Evolutionary conservation across 1,140 invertebrate genomes (phyloP).

Genomic region (Drosophila arawakana): DNA sequence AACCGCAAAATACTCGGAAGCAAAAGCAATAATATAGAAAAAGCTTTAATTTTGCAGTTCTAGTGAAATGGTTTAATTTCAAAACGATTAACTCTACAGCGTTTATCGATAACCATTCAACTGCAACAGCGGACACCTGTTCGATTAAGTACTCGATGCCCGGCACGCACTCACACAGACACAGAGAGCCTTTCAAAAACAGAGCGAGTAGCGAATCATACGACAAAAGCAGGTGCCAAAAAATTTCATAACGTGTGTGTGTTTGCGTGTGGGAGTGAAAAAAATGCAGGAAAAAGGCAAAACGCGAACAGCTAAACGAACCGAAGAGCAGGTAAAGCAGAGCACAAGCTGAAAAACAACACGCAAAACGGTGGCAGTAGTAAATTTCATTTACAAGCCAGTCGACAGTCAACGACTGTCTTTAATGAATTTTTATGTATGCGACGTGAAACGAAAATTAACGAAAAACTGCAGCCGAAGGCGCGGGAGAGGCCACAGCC

Average conservation of each 20-base stretch:
- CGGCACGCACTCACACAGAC: conserved; percentile 13
- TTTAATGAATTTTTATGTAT: conserved; percentile 82
- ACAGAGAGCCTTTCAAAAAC: too few relatives aligned
- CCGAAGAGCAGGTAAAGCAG: conserved; percentile 3
- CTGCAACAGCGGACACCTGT: conserved; percentile 60
- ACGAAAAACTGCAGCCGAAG: conserved; percentile 63
- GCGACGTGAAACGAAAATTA: conserved; percentile 67
- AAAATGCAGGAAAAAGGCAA: conserved; percentile 33
- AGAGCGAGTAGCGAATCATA: conserved; percentile 27
- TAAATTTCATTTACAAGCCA: conserved; percentile 79
- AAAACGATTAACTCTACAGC: conserved; percentile 24
- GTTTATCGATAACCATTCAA: conserved; percentile 58
- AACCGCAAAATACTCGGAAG: conserved; percentile 66
- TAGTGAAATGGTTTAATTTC: conserved; percentile 35
- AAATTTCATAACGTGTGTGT: conserved; percentile 60
- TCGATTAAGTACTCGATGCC: conserved; percentile 71
- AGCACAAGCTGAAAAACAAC: conserved; percentile 38
- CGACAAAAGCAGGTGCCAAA: conserved; percentile 48
- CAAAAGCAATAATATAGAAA: conserved; percentile 49
- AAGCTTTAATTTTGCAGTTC: conserved; percentile 47
- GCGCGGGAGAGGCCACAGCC: conserved; percentile 32
- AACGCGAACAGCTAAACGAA: conserved; percentile 11
- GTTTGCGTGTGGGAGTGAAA: conserved; percentile 31
- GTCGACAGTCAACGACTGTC: conserved; percentile 39
- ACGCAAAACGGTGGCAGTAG: conserved; percentile 76